phyloP scores from a whole-genome alignment of 1,140 invertebrate genomes.

The Drosophila burlai region DNA sequence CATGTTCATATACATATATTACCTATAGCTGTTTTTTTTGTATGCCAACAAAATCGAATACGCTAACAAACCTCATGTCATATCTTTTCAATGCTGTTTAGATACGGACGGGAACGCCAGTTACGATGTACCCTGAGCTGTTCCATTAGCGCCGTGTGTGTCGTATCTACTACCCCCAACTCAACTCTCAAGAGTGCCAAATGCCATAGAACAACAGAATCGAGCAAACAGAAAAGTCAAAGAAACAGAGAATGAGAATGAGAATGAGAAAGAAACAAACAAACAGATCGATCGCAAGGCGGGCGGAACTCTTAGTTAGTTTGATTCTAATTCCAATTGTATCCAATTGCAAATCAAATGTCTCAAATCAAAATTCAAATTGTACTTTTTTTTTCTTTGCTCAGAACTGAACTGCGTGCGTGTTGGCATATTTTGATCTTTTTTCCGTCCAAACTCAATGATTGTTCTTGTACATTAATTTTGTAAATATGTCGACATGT shows the following conservation, averaged over 20 bases:
- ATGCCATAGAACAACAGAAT: slow-evolving; percentile 53
- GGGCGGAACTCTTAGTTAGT: slow-evolving; percentile 51
- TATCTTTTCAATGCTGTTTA: slow-evolving; percentile 84
- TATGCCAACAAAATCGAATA: slow-evolving; percentile 67
- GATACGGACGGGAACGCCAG: slow-evolving; percentile 84
- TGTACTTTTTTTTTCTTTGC: slow-evolving; percentile 53
- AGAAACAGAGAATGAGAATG: slow-evolving; percentile 41
- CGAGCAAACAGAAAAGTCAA: slow-evolving; percentile 60
- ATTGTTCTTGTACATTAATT: slow-evolving; percentile 74
- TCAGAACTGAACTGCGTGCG: slow-evolving; percentile 62
- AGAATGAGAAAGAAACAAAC: slow-evolving; percentile 40
- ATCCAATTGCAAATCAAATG: slow-evolving; percentile 24
- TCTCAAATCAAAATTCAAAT: slow-evolving; percentile 47
- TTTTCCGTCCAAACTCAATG: slow-evolving; percentile 42
- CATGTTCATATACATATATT: slow-evolving; percentile 52
- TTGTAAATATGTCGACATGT: slow-evolving; percentile 81
- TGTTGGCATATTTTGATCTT: slow-evolving; percentile 75
- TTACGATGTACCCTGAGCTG: slow-evolving; percentile 84
- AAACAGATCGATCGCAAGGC: slow-evolving; percentile 42
- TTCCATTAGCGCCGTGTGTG: slow-evolving; percentile 81
- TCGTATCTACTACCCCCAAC: slow-evolving; percentile 78
- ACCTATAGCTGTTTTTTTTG: slow-evolving; percentile 58
- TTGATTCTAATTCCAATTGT: slow-evolving; percentile 52
- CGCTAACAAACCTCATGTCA: slow-evolving; percentile 83
- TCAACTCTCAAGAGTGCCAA: slow-evolving; percentile 65